Base-by-base conservation (phyloP, 2,113 vertebrate species). In the Otocyon megalotis region DNA sequence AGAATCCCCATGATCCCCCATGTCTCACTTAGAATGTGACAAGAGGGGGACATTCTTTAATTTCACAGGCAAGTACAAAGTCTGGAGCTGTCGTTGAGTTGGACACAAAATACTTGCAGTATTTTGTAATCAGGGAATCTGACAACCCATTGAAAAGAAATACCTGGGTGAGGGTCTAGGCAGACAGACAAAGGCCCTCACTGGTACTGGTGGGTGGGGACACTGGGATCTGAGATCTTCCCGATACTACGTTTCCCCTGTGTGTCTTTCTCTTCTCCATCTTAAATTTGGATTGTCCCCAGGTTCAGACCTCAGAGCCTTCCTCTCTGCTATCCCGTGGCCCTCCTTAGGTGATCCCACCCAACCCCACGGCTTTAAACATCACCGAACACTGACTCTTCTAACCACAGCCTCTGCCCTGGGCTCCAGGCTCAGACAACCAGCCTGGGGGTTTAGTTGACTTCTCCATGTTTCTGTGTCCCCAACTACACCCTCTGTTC, bases 201-300 rank as follows among this genome's bases (percentile, higher is more conserved):
- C 8, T 53, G 43, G 65, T 19, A 35, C 43, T 53, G 32, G 16
- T 13, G 69, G 56, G 16, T 11, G 13, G n/a, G 22, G 32, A 79
- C 8, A 5, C 0, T 0, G 5, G 69, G 20, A 20, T 37, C 43
- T 0, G 28, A 48, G 48, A 8, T 28, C 2, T 22, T 50, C 74
- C 11, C 3, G 14, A 20, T 5, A 28, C 9, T 35, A 3, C 5
- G 20, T 17, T n/a, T 76, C 28, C 32, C 50, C 19, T 50, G 28
- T 62, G 28, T 60, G 50, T 60, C 72, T 53, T 67, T 76, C 60
- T 91, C 56, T 86, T 48, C 28, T 19, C 58, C 12, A 19, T 13
- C 30, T 87, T 67, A 50, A 65, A 37, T 58, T 24, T 3, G 56
- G 50, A 22, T 19, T 93, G 53, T 3, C 79, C 30, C 3, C 37